These are phyloP conservation scores for Nannoperca obscura DNA, from an alignment of 2,797 vertebrate species.

Conservation along the genomic window DNA sequence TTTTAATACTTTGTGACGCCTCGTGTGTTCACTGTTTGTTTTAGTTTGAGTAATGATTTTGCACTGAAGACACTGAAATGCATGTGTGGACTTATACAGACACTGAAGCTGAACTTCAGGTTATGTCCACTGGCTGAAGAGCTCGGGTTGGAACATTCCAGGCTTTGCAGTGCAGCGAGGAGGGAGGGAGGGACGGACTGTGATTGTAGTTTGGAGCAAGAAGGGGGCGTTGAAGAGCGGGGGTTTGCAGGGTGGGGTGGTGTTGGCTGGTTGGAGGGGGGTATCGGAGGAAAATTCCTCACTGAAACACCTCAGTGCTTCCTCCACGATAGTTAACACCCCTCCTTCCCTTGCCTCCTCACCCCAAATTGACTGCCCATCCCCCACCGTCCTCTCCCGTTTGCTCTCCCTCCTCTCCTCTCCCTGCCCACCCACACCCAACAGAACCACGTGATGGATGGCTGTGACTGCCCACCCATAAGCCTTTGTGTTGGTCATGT, in stretches of 20 bases:
- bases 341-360: constrained; percentile 66
- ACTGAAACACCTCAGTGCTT: constrained; percentile 86
- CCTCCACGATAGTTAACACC: constrained; percentile 82
- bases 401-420: constrained; percentile 52
- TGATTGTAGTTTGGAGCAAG: constrained; percentile 79
- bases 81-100: constrained; percentile 12
- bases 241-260: constrained; percentile 64
- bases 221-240: constrained; percentile 72
- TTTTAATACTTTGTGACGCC: neutral
- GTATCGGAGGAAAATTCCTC: constrained; percentile 84
- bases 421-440: constrained; percentile 75
- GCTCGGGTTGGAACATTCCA: constrained; percentile 86
- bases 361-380: constrained; percentile 78
- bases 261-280: constrained; percentile 58
- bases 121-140: constrained; percentile 78
- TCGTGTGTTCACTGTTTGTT: neutral
- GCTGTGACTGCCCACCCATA: constrained; percentile 83
- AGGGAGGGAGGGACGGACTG: constrained; percentile 55
- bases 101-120: constrained; percentile 68
- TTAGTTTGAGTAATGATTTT: neutral
- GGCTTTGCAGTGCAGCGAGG: constrained; percentile 76
- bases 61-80: neutral
- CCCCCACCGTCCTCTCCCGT: constrained; percentile 78
- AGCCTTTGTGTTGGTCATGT: constrained; percentile 87
- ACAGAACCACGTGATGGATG: constrained; percentile 82